Evolutionary conservation across 2,888 invertebrate species (phyloP), one percentile per base, ranked within the genome.

Genomic region (Eledona agricola): DNA sequence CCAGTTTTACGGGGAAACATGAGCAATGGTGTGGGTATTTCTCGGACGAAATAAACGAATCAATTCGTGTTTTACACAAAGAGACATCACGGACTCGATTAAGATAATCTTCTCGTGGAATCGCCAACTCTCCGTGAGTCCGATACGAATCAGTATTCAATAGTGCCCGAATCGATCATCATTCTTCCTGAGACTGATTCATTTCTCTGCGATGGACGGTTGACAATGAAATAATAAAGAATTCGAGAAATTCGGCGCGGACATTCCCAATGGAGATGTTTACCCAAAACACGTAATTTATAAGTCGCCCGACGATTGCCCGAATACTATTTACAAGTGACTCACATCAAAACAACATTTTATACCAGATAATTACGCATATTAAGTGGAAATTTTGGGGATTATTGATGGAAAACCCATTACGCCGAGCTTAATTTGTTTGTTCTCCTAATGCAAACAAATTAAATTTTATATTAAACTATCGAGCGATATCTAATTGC

Each of bases 131-230:
- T 55, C 63, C 64, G 60, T 63, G 66, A 63, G 58, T 51, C 64
- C 47, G 72, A 72, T 72, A 71, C 58, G 31, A 65, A 72, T 72
- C 70, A 64, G 66, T 63, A 69, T 70, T 71, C 66, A 69, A 70
- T 68, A 66, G 61, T 58, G 60, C 53, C 57, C 59, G 62, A 54
- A 54, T 65, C 66, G 63, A 67, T 69, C 69, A 72, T 70, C 69
- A 70, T 67, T 72, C 69, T 70, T 68, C 61, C 52, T 60, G 54
- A 62, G 11, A 23, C 67, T 71, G 71, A 73, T 73, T 66, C 72
- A 71, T 72, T 71, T 65, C 59, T 67, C 66, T 68, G 67, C 63
- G 55, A 15, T 43, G 20, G 13, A 53, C 60, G 59, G 64, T 66
- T 73, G 72, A 73, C 72, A 68, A 65, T 61, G 56, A 32, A 55